Percentiles rank a stretch among this genome's conserved stretches.
phyloP scores from a whole-genome alignment of 1,140 invertebrate species.

The Bactericera cockerelli region DNA sequence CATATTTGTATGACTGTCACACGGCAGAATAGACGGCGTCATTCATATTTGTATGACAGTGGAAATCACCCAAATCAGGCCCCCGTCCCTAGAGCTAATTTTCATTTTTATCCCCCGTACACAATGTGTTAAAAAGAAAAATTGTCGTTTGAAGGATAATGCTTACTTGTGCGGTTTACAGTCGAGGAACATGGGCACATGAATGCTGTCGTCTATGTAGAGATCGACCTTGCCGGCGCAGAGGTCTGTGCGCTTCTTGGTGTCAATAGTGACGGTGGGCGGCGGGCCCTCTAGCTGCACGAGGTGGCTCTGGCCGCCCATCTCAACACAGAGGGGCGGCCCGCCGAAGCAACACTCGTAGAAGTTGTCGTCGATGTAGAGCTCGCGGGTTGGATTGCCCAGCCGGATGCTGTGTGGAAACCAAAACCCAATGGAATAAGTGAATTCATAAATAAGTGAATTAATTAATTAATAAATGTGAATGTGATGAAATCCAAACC shows the following conservation, averaged over 20 bases:
- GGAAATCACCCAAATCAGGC: too few species aligned
- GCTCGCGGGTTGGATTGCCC: constrained; percentile 78
- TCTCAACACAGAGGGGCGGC: constrained; percentile 61
- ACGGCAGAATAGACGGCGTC: too few species aligned
- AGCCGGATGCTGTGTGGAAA: constrained; percentile 50
- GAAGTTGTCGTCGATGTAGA: constrained; percentile 72
- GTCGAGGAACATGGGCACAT: constrained; percentile 70
- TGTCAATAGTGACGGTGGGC: constrained; percentile 67
- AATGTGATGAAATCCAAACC: too few species aligned
- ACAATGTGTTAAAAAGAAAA: too few species aligned
- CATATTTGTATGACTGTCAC: too few species aligned
- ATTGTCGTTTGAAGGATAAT: too few species aligned
- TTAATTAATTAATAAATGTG: too few species aligned
- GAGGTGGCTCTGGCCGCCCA: constrained; percentile 56
- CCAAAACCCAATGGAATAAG: constrained; percentile 2
- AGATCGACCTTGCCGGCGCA: constrained; percentile 68
- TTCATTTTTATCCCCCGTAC: too few species aligned
- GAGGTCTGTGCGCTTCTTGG: constrained; percentile 49
- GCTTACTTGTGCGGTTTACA: constrained; percentile 56
- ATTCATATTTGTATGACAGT: too few species aligned
- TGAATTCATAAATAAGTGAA: constrained; percentile 4
- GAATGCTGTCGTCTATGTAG: constrained; percentile 59
- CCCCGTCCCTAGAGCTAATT: too few species aligned
- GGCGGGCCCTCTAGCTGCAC: constrained; percentile 72
- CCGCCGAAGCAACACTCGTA: constrained; percentile 87